These are phyloP conservation scores for Drosophila gaucha DNA, from an alignment of 2,888 invertebrate genomes.

Conservation along the genomic window DNA sequence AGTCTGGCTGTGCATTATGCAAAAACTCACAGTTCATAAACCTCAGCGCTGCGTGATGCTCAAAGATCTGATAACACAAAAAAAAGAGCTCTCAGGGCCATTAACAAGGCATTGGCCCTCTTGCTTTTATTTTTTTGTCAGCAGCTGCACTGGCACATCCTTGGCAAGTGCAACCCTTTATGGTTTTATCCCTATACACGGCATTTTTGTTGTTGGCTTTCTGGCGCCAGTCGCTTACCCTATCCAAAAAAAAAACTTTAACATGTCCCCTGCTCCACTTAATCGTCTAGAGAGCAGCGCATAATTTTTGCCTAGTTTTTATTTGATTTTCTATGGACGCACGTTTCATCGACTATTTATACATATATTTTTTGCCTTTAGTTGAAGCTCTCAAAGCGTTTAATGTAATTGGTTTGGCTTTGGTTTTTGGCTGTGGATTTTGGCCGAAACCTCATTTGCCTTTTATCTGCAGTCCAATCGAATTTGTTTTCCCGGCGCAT, in stretches of 20 bases:
- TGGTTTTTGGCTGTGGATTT: slow-evolving; percentile 30
- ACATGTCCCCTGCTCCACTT: slow-evolving; percentile 20
- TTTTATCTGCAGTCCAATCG: slow-evolving; percentile 62
- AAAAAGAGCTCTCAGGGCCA: slow-evolving; percentile 55
- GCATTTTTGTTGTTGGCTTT: slow-evolving; percentile 49
- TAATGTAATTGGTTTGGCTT: slow-evolving; percentile 78
- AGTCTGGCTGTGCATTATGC: slow-evolving; percentile 44
- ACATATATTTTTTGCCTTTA: not conserved
- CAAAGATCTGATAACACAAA: slow-evolving; percentile 3
- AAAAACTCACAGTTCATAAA: slow-evolving; percentile 55
- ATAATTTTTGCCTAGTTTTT: slow-evolving; percentile 69
- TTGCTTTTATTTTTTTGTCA: slow-evolving; percentile 15
- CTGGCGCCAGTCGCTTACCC: slow-evolving; percentile 69
- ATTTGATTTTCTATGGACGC: slow-evolving; percentile 61
- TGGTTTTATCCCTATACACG: slow-evolving; percentile 17
- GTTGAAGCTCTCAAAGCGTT: slow-evolving; percentile 48
- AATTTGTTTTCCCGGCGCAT: slow-evolving; percentile 62
- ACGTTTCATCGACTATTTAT: slow-evolving; percentile 46
- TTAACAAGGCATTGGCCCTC: slow-evolving; percentile 75
- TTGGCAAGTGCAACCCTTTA: slow-evolving; percentile 63
- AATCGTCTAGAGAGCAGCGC: slow-evolving; percentile 46
- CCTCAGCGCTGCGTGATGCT: slow-evolving; percentile 44
- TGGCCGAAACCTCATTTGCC: slow-evolving; percentile 29
- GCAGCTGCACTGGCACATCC: slow-evolving; percentile 42
- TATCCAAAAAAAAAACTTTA: slow-evolving; percentile 21